Conservation (phyloP, 2,797 vertebrate genomes). For the Yasuhikotakia modesta region DNA sequence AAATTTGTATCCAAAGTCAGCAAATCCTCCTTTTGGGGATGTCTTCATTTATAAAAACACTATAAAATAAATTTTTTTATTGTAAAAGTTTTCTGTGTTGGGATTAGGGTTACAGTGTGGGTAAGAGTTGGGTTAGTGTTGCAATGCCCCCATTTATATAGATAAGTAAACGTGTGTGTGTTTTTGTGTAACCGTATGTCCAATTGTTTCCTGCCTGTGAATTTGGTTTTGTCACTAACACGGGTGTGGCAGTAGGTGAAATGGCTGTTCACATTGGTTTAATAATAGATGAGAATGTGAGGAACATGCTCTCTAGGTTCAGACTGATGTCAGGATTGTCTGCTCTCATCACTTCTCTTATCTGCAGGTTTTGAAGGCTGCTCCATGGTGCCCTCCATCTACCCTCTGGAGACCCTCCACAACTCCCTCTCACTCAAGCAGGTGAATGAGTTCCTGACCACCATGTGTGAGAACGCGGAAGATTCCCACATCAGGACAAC, state of each 20-base stretch:
- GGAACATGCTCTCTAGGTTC: constrained; percentile 29
- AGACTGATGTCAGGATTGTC: constrained; percentile 28
- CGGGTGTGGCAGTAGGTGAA: constrained; percentile 29
- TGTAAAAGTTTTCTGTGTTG: no score
- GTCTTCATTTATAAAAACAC: no score
- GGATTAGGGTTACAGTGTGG: no score
- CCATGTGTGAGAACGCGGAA: constrained; percentile 84
- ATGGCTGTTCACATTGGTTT: constrained; percentile 19
- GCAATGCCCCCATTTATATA: no score
- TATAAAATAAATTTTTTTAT: no score
- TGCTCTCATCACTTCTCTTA: constrained; percentile 36
- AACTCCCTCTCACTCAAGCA: constrained; percentile 96
- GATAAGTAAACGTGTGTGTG: no score
- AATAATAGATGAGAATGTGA: not conserved
- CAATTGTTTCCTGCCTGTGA: not conserved
- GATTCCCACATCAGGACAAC: constrained; percentile 81
- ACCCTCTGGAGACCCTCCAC: constrained; percentile 96
- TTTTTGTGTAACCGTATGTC: not conserved
- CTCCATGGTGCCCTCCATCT: constrained; percentile 98
- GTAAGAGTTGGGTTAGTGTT: no score
- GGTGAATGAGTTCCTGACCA: constrained; percentile 90
- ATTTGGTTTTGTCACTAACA: constrained; percentile 50
- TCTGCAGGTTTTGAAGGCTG: constrained; percentile 95
- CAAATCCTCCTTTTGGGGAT: no score
- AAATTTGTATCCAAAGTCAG: no score